Evolutionary conservation across 2,888 invertebrate species (phyloP), one percentile per base, ranked within the genome.

Genomic region (Dascillus cervinus): DNA sequence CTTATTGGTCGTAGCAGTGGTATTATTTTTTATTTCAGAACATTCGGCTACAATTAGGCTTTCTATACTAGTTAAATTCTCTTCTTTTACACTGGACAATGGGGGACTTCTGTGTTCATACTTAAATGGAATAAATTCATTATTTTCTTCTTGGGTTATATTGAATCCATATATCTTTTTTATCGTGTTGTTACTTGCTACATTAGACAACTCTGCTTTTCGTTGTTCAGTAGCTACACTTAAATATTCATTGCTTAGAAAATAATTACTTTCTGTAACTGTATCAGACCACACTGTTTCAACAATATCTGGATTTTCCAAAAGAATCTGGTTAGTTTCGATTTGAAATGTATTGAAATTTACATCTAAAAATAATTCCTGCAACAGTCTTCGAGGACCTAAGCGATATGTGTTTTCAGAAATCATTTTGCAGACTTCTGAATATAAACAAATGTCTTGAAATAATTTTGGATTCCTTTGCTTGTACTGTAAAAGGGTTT

Each of bases 311-410:
- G 21, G 33, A 13, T 42, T 29, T 15, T 35, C 28, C 1, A 37
- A 32, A 8, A 77, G 56, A 5, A 77, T 62, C 2, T 66, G 64
- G 25, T 63, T 55, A 1, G 76, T 71, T 39, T 73, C 74, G 12
- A 52, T 49, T 23, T 66, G 63, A 47, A 80, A 74, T 43, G 69
- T 71, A 26, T 81, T 79, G 57, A 86, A 89, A 53, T 73, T 71
- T 12, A 87, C 72, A 56, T 95, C 95, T 28, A 89, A 72, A 64
- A 96, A 96, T 19, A 96, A 70, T 62, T 96, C 96, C 61, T 96
- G 95, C 14, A 96, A 69, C 63, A 94, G 89, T 32, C 91, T 75
- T 6, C 95, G 73, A 2, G 90, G 82, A 39, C 77, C 75, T 55
- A 92, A 69, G 55, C 90, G 77, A 64, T 89, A 92, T 22, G 83